Percentiles rank a stretch among this genome's conserved stretches.
Evolutionary conservation across 2,113 vertebrate genomes (phyloP).

Genomic region (Caretta caretta): DNA sequence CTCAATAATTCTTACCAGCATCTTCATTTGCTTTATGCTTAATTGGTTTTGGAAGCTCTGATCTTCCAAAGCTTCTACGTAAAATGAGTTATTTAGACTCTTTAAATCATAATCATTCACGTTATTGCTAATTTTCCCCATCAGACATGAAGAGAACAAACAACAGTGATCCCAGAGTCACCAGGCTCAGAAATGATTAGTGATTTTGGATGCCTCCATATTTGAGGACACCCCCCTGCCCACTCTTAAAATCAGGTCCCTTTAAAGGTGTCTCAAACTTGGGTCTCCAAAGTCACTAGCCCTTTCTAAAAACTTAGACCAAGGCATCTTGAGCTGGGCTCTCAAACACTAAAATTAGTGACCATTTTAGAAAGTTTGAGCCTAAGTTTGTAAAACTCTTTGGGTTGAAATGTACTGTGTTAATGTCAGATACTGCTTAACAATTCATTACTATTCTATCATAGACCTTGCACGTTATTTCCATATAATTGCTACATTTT

Average conservation of each 20-base stretch:
- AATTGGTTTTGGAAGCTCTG: neutral
- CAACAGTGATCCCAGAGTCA: neutral
- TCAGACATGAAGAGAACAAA: neutral
- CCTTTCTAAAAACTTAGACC: conserved; percentile 19
- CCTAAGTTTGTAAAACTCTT: neutral
- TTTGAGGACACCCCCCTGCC: neutral
- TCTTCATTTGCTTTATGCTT: neutral
- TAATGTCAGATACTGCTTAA: neutral
- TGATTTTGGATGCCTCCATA: neutral
- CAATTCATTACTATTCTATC: neutral
- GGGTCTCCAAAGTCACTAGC: neutral
- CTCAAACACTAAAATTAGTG: conserved; percentile 19
- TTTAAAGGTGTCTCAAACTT: neutral
- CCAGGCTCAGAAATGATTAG: neutral
- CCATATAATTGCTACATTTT: neutral
- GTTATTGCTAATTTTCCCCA: neutral
- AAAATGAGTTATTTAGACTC: neutral
- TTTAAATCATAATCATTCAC: neutral
- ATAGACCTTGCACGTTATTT: neutral
- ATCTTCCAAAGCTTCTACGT: neutral
- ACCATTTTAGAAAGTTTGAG: neutral
- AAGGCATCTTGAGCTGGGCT: neutral
- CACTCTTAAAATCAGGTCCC: neutral
- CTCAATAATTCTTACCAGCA: neutral
- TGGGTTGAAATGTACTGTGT: neutral